Evolutionary conservation across 2,888 invertebrate genomes (phyloP), one percentile per base, ranked within the genome.

Genomic region (Xanthia togata): DNA sequence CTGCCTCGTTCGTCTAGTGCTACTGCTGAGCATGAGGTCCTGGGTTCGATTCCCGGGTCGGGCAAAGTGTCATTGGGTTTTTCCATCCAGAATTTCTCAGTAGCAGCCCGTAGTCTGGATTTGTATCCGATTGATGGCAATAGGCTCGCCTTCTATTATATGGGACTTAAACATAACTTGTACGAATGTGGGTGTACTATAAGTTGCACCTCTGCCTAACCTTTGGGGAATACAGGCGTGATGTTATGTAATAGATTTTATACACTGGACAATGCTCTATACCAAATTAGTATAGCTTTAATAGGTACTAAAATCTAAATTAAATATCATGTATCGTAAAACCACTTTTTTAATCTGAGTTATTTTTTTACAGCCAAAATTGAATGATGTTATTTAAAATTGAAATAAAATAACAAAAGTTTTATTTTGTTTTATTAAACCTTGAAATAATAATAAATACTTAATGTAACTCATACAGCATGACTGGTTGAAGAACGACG

Each of bases 311-410:
- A 44, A 41, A 65, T 65, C 5, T 26, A 20, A 44, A 31, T 8
- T 0, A 23, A 50, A 31, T 31, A 1, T 47, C 4, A 47, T 31
- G 31, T 31, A 17, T n/a, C 2, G 31, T 35, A 6, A 6, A 57
- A 57, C 11, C 23, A 23, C 4, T 73, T 55, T 20, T 72, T 44
- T 14, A 73, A 44, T 12, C 5, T 14, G 5, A 14, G 0, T n/a
- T 38, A 14, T 23, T 3, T 79, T 70, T 70, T 78, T 79, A 70
- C 77, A 78, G 77, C n/a, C 9, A 12, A 79, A 8, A n/a, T 5
- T 41, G 0, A 79, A 9, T n/a, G 5, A 47, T 1, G n/a, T 31
- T 70, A 38, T 38, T 20, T 9, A n/a, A 11, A 70, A 20, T 11
- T 31, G 2, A 20, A 71, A 71, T 63, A 50, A 70, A 50, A 31